Conservation (phyloP, 2,797 vertebrate species). For the Esox masquinongy region DNA sequence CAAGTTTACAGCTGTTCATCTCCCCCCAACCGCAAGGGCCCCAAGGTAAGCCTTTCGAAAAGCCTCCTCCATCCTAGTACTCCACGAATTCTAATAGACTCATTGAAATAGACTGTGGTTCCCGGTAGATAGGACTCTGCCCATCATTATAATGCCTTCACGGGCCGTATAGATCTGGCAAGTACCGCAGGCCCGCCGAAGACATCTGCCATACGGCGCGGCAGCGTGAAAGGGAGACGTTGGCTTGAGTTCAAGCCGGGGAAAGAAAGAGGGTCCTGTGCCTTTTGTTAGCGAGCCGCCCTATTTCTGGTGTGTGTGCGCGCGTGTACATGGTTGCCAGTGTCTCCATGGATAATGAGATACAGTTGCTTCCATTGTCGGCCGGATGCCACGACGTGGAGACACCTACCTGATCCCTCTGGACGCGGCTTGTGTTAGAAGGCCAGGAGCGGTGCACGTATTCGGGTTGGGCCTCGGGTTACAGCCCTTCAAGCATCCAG, state of each 20-base stretch:
- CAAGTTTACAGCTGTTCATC: not conserved
- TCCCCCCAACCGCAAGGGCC: not conserved
- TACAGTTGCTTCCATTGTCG: conserved; percentile 73
- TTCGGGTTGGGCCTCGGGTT: not conserved
- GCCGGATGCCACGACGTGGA: conserved; percentile 57
- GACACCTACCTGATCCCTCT: conserved; percentile 53
- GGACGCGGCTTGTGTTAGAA: conserved; percentile 29
- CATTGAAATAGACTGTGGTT: conserved; percentile 32
- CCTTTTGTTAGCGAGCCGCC: conserved; percentile 60
- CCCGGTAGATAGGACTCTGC: conserved; percentile 29
- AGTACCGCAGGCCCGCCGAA: conserved; percentile 59
- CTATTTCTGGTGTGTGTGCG: conserved; percentile 54
- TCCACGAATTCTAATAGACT: conserved; percentile 17
- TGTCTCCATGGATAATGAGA: conserved; percentile 68
- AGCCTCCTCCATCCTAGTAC: not conserved
- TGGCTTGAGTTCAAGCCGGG: conserved; percentile 68
- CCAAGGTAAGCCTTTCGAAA: not conserved
- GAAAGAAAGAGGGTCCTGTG: conserved; percentile 34
- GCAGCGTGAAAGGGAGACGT: conserved; percentile 62
- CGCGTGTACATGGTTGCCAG: conserved; percentile 54
- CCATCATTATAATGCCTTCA: conserved; percentile 23
- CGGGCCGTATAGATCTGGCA: conserved; percentile 49
- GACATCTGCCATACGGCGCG: conserved; percentile 70
- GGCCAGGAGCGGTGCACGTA: conserved; percentile 40
- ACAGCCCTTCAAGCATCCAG: not conserved